A percentile compares a stretch with the other conserved stretches of the same genome.
Conservation (phyloP, 2,113 vertebrate species). For the Psophia crepitans region DNA sequence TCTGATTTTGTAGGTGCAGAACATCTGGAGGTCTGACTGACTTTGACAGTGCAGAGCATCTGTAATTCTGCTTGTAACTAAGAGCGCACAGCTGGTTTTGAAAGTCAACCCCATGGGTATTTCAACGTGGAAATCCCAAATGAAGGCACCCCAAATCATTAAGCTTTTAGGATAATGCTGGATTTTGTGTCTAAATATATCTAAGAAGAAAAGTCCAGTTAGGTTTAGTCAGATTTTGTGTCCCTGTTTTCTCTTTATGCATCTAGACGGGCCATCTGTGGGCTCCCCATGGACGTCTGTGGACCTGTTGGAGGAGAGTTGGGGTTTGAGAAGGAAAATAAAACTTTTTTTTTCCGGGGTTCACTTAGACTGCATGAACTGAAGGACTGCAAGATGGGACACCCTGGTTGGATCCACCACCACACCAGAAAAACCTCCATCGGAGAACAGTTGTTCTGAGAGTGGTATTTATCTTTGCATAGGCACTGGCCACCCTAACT, state of each 20-base stretch:
- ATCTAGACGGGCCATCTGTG: not conserved
- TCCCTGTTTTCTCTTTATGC: not conserved
- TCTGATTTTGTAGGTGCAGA: not conserved
- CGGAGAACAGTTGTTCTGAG: not conserved
- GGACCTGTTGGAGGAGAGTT: not conserved
- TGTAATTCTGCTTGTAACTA: not conserved
- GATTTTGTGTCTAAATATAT: not conserved
- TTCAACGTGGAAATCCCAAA: not conserved
- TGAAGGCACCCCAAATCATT: not conserved
- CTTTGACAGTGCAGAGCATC: rapidly evolving
- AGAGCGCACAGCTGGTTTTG: not conserved
- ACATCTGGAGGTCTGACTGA: not conserved
- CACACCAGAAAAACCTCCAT: not conserved
- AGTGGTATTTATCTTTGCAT: not conserved
- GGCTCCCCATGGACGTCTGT: not conserved
- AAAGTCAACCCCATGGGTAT: not conserved
- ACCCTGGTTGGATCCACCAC: not conserved
- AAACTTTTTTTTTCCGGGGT: not conserved
- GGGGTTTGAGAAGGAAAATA: not conserved
- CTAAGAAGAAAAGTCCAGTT: not conserved
- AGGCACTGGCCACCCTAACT: too few species aligned
- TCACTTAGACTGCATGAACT: not conserved
- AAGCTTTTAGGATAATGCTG: not conserved
- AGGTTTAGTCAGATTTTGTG: not conserved
- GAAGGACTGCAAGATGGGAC: not conserved